Conservation (phyloP, 2,113 vertebrate genomes). For the Macquaria australasica region DNA sequence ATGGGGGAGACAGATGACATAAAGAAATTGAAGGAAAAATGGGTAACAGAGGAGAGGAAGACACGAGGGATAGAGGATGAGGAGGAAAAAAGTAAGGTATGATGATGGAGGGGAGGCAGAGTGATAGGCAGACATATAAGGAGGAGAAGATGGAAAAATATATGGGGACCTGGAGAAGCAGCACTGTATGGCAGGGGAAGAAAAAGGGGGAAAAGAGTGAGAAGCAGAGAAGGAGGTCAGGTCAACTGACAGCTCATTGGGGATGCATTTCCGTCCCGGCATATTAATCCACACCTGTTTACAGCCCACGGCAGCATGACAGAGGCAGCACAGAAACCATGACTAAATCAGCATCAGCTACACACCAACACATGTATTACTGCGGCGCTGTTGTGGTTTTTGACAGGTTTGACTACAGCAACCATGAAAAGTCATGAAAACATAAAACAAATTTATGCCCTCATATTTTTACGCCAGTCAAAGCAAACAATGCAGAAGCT, state of each 20-base stretch:
- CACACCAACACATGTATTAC: not conserved
- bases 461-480: not conserved
- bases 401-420: conserved; percentile 7
- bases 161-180: not conserved
- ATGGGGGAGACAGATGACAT: not conserved
- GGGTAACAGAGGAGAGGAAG: not conserved
- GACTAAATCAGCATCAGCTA: conserved; percentile 31
- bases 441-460: not conserved
- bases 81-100: not conserved
- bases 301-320: conserved; percentile 26
- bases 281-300: conserved; percentile 60
- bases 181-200: conserved; percentile 7
- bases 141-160: conserved; percentile 3
- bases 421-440: not conserved
- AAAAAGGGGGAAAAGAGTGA: conserved; percentile 27
- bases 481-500: not conserved
- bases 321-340: not conserved
- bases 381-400: not conserved
- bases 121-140: not conserved
- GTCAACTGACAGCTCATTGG: conserved; percentile 54
- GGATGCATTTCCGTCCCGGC: conserved; percentile 25
- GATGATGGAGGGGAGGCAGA: conserved; percentile 7
- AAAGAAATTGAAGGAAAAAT: conserved; percentile 19
- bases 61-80: not conserved
- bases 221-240: conserved; percentile 60